These are phyloP conservation scores for Hippocampus comes DNA, from an alignment of 2,113 vertebrate genomes.

Conservation along the genomic window DNA sequence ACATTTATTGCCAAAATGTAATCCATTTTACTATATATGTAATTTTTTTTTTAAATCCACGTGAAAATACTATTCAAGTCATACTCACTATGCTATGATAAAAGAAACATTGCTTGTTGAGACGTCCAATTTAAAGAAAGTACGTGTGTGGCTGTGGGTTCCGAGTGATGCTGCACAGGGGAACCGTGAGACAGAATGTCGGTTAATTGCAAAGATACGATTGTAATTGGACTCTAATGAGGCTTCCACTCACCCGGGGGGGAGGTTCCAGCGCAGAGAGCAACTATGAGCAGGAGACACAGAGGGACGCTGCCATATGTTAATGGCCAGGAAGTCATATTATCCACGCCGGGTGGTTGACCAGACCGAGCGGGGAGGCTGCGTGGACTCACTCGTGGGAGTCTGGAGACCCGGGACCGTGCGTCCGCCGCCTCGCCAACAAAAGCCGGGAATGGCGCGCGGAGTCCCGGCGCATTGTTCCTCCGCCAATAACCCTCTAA, in stretches of 20 bases:
- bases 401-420: conserved; percentile 35
- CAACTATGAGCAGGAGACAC: conserved; percentile 47
- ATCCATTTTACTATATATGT: not conserved
- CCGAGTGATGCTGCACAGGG: conserved; percentile 14
- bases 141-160: not conserved
- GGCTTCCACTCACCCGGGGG: conserved; percentile 63
- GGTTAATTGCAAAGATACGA: conserved; percentile 32
- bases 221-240: conserved; percentile 45
- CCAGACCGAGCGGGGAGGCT: conserved; percentile 41
- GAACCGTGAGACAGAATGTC: conserved; percentile 15
- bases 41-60: not conserved
- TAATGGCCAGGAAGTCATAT: conserved; percentile 73
- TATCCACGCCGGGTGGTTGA: conserved; percentile 53
- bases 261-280: conserved; percentile 44
- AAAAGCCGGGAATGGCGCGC: conserved; percentile 55
- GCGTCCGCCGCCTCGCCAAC: conserved; percentile 54
- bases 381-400: conserved; percentile 33
- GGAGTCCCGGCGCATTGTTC: conserved; percentile 57
- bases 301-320: conserved; percentile 54
- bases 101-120: not conserved
- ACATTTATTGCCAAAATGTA: too few relatives aligned
- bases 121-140: not conserved
- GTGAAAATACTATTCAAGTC: not conserved
- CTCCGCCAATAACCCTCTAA: conserved; percentile 54
- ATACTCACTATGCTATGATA: not conserved